Base-by-base conservation (phyloP, 37 sponge, comb jelly and placozoan genomes). In the Corticium candelabrum region DNA sequence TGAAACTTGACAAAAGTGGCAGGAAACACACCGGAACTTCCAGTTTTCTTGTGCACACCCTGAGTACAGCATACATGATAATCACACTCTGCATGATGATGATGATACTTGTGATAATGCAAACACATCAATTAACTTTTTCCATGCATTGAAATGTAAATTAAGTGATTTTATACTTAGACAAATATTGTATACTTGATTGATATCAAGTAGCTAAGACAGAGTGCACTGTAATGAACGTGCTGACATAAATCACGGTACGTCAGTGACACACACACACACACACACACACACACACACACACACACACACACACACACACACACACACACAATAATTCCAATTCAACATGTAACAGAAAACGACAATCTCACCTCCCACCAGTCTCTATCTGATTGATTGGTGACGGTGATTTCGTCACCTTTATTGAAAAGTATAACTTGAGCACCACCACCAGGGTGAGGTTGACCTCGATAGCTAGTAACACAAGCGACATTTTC, bases 11-110 rank as follows among this genome's bases (percentile, higher is more conserved):
- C 62, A 11, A 50, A 87, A 35, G 82, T 82, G n/a, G 91, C 69
- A 40, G 91, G 87, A 37, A 91, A 87, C 38, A 80, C 70, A 32
- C 91, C 91, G 41, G 79, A 82, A 35, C 79, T 84, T n/a, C 88
- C 88, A 43, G 88, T 82, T 34, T 29, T 73, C 33, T 87, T 38
- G 1, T 82, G 82, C 1, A 85, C 79, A 29, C 81, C 91, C n/a
- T n/a, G n/a, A n/a, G n/a, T n/a, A n/a, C n/a, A n/a, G n/a, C n/a
- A n/a, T n/a, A n/a, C n/a, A n/a, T n/a, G n/a, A n/a, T n/a, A n/a
- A n/a, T n/a, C n/a, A n/a, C n/a, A n/a, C n/a, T n/a, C n/a, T n/a
- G n/a, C n/a, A n/a, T n/a, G n/a, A n/a, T n/a, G n/a, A n/a, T n/a
- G n/a, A n/a, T n/a, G n/a, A n/a, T n/a, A n/a, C n/a, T n/a, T n/a